These are phyloP conservation scores for Ctenoplectra terminalis DNA, from an alignment of 1,140 invertebrate species.

Conservation along the genomic window DNA sequence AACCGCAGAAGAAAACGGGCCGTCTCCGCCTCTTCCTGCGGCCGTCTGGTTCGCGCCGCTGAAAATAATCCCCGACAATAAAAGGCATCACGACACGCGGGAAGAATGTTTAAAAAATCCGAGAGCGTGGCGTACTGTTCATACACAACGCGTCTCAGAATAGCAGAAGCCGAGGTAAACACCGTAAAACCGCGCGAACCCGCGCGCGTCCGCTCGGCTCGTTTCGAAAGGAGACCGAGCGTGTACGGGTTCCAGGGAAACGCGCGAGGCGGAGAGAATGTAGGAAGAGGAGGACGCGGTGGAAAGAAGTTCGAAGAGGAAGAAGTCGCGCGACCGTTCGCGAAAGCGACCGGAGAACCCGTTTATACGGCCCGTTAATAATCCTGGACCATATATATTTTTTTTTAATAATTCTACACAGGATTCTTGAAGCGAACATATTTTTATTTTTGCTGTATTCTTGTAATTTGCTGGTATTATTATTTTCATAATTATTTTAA, in stretches of 20 bases:
- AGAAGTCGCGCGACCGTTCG: conserved; percentile 37
- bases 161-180: conserved; percentile 56
- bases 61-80: conserved; percentile 50
- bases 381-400: conserved; percentile 3
- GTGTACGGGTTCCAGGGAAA: neutral
- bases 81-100: conserved; percentile 43
- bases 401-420: too few species aligned
- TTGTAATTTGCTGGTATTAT: too few species aligned
- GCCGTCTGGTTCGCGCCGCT: neutral
- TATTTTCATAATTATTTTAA: too few species aligned
- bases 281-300: conserved; percentile 45
- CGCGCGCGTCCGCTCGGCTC: conserved; percentile 31
- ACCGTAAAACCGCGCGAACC: conserved; percentile 60
- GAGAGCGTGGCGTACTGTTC: conserved; percentile 35
- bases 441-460: too few species aligned
- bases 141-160: conserved; percentile 44
- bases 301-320: conserved; percentile 40
- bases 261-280: conserved; percentile 44
- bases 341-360: conserved; percentile 33
- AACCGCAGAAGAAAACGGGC: neutral
- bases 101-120: conserved; percentile 44
- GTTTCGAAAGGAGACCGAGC: conserved; percentile 61
- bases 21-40: neutral
- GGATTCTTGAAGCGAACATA: too few species aligned
- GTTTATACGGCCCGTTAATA: conserved; percentile 45